Evolutionary conservation across 1,140 invertebrate genomes (phyloP).

Genomic region (Sminthurides bifidus): DNA sequence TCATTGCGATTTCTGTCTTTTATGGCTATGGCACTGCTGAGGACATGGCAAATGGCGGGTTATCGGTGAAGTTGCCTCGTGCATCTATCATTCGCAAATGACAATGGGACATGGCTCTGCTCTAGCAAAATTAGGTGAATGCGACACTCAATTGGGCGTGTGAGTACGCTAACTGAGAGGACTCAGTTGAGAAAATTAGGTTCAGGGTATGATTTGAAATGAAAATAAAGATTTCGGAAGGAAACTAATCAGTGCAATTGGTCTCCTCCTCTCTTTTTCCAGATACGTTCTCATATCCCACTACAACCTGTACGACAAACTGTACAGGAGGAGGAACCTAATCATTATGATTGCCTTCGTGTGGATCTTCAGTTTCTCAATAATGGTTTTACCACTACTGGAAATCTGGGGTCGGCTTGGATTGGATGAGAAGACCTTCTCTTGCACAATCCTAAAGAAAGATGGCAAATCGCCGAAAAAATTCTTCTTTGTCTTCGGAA

Average conservation of each 20-base stretch:
- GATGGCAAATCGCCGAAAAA: conserved; percentile 67
- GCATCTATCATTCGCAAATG: too few relatives aligned
- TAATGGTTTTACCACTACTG: conserved; percentile 60
- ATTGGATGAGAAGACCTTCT: conserved; percentile 55
- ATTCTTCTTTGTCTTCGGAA: conserved; percentile 67
- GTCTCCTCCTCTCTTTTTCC: conserved; percentile 33
- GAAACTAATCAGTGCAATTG: too few relatives aligned
- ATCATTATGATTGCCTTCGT: conserved; percentile 57
- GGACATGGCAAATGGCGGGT: too few relatives aligned
- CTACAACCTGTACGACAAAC: conserved; percentile 55
- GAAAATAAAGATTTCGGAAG: too few relatives aligned
- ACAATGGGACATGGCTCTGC: too few relatives aligned
- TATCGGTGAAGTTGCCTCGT: too few relatives aligned
- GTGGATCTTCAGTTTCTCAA: conserved; percentile 54
- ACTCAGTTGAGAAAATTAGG: too few relatives aligned
- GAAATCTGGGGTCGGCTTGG: conserved; percentile 73
- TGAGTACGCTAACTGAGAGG: too few relatives aligned
- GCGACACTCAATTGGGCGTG: too few relatives aligned
- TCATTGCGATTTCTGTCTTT: too few relatives aligned
- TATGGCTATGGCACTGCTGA: too few relatives aligned
- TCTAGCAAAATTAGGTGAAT: too few relatives aligned
- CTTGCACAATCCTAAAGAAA: conserved; percentile 64
- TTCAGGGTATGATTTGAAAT: neutral
- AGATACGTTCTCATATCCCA: conserved; percentile 72
- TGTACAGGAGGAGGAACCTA: conserved; percentile 60